phyloP scores from a whole-genome alignment of 2,888 invertebrate species.

The Eutolmus rufibarbis region DNA sequence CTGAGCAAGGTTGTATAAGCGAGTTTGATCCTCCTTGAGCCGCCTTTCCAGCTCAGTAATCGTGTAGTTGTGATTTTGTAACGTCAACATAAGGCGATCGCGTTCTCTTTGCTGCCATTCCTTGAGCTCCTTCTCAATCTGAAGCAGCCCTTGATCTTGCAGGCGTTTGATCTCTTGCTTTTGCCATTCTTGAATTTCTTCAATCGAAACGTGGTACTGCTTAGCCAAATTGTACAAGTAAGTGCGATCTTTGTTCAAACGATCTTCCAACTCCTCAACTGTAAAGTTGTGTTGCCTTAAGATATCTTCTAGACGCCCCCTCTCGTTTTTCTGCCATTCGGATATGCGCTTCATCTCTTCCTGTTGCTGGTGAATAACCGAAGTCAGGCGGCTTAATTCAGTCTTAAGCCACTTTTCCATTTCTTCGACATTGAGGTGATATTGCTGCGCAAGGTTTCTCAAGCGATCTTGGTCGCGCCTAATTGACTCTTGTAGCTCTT shows the following conservation, averaged over 20 bases:
- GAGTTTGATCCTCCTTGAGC: constrained; percentile 56
- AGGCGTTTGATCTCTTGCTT: constrained; percentile 57
- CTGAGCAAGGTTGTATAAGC: constrained; percentile 55
- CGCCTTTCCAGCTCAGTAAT: constrained; percentile 58
- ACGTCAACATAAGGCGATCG: constrained; percentile 54
- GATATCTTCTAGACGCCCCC: constrained; percentile 56
- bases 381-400: constrained; percentile 56
- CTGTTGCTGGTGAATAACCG: constrained; percentile 56
- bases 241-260: constrained; percentile 55
- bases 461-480: constrained; percentile 56
- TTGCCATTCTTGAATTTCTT: constrained; percentile 60
- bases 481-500: constrained; percentile 56
- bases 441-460: constrained; percentile 54
- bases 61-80: constrained; percentile 57
- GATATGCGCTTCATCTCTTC: constrained; percentile 57
- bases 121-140: constrained; percentile 53
- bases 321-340: constrained; percentile 58
- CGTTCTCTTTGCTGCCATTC: constrained; percentile 58
- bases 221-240: constrained; percentile 56
- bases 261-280: constrained; percentile 54
- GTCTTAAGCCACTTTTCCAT: constrained; percentile 58
- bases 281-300: constrained; percentile 56
- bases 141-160: constrained; percentile 53
- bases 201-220: constrained; percentile 58
- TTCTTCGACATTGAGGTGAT: constrained; percentile 57